phyloP scores from a whole-genome alignment of 2,797 vertebrate species.

The Leucoraja ocellata region DNA sequence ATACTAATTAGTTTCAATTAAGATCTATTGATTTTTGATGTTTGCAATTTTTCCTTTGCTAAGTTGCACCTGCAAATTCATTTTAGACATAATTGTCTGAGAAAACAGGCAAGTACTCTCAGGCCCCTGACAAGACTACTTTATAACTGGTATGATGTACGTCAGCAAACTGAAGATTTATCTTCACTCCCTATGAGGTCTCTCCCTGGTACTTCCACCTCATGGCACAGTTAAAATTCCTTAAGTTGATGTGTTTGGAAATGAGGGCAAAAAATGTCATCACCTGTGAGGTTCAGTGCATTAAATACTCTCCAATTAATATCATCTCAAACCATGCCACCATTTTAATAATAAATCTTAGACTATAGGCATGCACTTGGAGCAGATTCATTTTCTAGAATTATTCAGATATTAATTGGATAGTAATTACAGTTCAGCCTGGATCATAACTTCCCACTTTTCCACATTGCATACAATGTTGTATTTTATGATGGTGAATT shows the following conservation, averaged over 20 bases:
- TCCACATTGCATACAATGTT: neutral
- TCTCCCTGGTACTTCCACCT: neutral
- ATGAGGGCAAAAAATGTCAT: neutral
- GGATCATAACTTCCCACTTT: neutral
- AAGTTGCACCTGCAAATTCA: neutral
- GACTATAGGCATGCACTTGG: neutral
- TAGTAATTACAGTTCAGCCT: neutral
- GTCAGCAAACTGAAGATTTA: constrained; percentile 10
- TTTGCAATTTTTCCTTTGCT: neutral
- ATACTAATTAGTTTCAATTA: neutral
- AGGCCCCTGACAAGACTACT: neutral
- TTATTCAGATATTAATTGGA: neutral
- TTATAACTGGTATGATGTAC: constrained; percentile 1
- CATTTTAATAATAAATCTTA: neutral
- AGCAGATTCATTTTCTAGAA: neutral
- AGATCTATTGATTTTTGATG: neutral
- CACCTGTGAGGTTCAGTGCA: neutral
- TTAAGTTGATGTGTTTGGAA: neutral
- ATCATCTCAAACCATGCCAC: neutral
- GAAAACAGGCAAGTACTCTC: neutral
- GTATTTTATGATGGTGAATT: constrained; percentile 17
- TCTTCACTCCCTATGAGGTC: neutral
- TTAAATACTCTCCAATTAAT: neutral
- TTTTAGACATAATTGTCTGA: neutral
- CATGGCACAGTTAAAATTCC: neutral